Evolutionary conservation across 2,888 invertebrate species (phyloP), one percentile per base, ranked within the genome.

Genomic region (Arctia plantaginis): DNA sequence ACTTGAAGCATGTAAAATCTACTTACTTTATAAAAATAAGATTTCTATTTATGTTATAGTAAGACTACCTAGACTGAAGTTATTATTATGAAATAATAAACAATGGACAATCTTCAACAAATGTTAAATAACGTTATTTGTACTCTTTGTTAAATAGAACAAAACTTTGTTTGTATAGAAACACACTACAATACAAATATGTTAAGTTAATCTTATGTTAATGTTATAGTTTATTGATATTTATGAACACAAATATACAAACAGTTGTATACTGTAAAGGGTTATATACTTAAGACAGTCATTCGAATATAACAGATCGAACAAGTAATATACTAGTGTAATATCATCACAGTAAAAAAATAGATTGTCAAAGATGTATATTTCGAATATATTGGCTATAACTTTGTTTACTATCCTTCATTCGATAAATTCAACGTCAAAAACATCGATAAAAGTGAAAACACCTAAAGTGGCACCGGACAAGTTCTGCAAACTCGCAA

Each of bases 401-500:
- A 59, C 13, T 59, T 4, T 59, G 59, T 13, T 55, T n/a, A 55
- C 3, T 15, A 27, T 59, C 13, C 13, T 59, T 15, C 59, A 59
- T 27, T 15, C 59, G 15, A 59, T 15, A 3, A 59, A 27, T 59
- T 27, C 59, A 62, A 41, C 12, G 1, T n/a, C 10, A 41, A 67
- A 55, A 7, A n/a, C 18, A 30, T 30, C 15, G n/a, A 3, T 30
- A 20, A 18, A 47, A 23, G 33, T 33, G 10, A 64, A 66, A 12
- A 72, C 23, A n/a, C 59, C 72, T 27, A 27, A 27, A 51, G 30
- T 66, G 20, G 66, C n/a, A 27, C 66, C 55, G 1, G 55, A 66
- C 2, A 4, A 20, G 23, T 72, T 72, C 30, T 66, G 66, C 41
- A 66, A 59, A 30, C 39, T 72, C 13, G 72, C 66, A 8, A 59